Base-by-base conservation (phyloP, 2,888 invertebrate species). In the Philaethria dido region DNA sequence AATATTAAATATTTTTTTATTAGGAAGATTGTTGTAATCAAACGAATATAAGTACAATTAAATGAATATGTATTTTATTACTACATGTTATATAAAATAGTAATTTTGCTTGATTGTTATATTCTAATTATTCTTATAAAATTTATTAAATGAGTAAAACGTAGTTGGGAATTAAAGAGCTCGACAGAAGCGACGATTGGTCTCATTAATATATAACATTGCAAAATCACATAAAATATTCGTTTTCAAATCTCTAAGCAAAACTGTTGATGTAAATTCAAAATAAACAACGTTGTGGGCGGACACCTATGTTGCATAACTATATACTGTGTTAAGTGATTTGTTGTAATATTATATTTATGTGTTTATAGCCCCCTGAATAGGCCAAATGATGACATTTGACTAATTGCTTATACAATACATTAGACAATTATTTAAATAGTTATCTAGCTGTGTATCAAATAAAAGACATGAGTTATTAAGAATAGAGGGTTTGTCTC, bases 241-340 rank as follows among this genome's bases (percentile, higher is more conserved):
- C 22, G 9, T 44, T 52, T 60, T 42, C 29, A 65, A 57, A 59
- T 59, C 57, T 59, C 59, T 50, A 39, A 20, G 59, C 42, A 47
- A 29, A 50, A 60, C 50, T 57, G 20, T 45, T 60, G 16, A 33
- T 50, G 42, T 42, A 60, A 50, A 60, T 39, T 36, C 64, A 59
- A 59, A 48, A 60, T 44, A 65, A 60, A 65, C 65, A 59, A 42
- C 55, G 29, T 8, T 20, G 68, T 68, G 61, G 68, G 64, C 61
- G 68, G 64, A 68, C 68, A 61, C 4, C 45, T 20, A 52, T 44
- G 60, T 64, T 68, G 64, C 60, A 62, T 68, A 64, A 60, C 61
- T 45, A 62, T 68, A 64, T 64, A 64, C 61, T 48, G 42, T 48
- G 29, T 50, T 50, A n/a, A 59, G 20, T 65, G 42, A 60, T 65